Evolutionary conservation across 2,888 invertebrate genomes (phyloP), one percentile per base, ranked within the genome.

Genomic region (Polia nebulosa): DNA sequence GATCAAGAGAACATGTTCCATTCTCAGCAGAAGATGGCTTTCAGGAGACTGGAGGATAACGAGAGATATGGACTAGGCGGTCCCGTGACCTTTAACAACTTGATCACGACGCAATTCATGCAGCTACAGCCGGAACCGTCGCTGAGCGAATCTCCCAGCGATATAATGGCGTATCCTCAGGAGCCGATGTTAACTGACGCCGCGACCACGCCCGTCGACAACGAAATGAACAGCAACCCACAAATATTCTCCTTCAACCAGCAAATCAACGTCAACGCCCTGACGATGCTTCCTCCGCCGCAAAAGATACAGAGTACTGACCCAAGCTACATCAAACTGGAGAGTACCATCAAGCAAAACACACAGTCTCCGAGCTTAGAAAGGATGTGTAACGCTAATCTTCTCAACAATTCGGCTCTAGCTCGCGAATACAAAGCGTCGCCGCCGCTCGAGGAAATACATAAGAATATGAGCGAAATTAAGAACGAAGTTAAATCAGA

Each of bases 1-100:
- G 95, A 96, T 81, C 94, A 95, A 72, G 93, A 92, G 32, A 94
- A 95, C 76, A 95, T 94, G 93, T 96, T 96, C 73, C 94, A 96
- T 86, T 94, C 95, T 2, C 95, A 95, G 75, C 95, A 95, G 72
- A 94, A 95, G 84, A 93, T 95, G 95, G 95, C 95, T 2, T 95
- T 95, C 55, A 91, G 92, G 69, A 88, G 92, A 66, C 79, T 95
- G 25, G 95, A 95, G 62, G 94, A 95, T 63, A 94, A 91, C 67
- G 94, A 95, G 73, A 87, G 95, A 59, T 95, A 91, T 59, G 93
- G 95, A 1, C 82, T 95, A 2, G 92, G 91, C 0, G 88, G 91
- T 7, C 94, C 95, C 0, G 94, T 95, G 41, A 95, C 95, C 0
- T 95, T 95, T 66, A 95, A 95, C 78, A 95, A 95, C 68, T 83